phyloP scores from a whole-genome alignment of 2,113 vertebrate species.

The Aleadryas rufinucha region DNA sequence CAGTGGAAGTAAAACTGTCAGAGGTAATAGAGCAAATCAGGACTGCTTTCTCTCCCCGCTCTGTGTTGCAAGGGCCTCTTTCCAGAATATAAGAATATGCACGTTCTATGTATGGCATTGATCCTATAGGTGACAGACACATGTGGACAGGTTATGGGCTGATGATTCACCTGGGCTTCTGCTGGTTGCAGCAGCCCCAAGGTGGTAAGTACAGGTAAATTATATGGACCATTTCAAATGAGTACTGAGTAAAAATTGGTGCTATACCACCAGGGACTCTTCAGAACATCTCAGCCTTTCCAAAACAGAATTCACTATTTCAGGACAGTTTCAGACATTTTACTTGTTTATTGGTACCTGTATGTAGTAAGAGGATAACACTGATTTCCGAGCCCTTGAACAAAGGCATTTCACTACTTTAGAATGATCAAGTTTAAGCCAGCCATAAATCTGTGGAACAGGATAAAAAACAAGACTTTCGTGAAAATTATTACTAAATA shows the following conservation, averaged over 20 bases:
- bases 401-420: not conserved
- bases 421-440: not conserved
- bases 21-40: slow-evolving; percentile 51
- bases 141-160: not conserved
- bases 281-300: not conserved
- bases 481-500: not conserved
- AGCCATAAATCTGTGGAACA: not conserved
- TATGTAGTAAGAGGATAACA: not conserved
- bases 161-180: not conserved
- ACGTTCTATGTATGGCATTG: not conserved
- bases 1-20: slow-evolving; percentile 54
- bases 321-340: not conserved
- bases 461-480: not conserved
- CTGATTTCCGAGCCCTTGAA: not conserved
- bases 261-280: not conserved
- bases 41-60: not conserved
- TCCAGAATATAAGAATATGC: not conserved
- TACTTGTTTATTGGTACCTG: not conserved
- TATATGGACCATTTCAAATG: not conserved
- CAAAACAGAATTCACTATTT: not conserved
- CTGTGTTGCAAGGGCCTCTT: not conserved
- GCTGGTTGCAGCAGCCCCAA: not conserved
- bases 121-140: not conserved
- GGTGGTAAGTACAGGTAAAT: not conserved
- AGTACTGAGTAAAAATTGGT: not conserved